These are phyloP conservation scores for Sitophilus oryzae DNA, from an alignment of 1,140 invertebrate genomes.

Conservation along the genomic window DNA sequence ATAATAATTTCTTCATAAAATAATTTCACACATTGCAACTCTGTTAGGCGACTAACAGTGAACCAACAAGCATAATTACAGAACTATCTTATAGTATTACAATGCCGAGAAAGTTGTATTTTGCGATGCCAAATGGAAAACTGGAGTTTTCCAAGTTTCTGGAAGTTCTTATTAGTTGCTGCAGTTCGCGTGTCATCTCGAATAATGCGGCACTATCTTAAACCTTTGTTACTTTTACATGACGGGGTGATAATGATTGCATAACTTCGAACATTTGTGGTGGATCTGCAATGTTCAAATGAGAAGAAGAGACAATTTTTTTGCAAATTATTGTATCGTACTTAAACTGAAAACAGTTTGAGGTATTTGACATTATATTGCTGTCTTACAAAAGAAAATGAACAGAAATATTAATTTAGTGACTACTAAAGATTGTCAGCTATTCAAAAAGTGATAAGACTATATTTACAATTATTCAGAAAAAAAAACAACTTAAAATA, in stretches of 20 bases:
- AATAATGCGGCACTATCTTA: neutral
- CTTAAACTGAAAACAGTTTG: no score
- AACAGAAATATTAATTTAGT: no score
- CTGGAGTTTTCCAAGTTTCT: neutral
- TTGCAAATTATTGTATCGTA: no score
- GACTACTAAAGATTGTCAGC: no score
- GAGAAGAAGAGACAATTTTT: no score
- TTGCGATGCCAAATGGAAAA: neutral
- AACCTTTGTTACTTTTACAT: neutral
- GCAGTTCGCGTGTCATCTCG: neutral
- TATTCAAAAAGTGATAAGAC: no score
- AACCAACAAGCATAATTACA: neutral
- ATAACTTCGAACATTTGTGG: no score
- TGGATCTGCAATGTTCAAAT: no score
- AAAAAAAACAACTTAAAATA: no score
- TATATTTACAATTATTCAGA: no score
- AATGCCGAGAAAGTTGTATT: neutral
- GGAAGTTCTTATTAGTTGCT: neutral
- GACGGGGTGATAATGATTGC: neutral
- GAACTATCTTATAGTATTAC: neutral
- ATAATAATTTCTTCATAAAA: neutral
- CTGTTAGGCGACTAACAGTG: neutral
- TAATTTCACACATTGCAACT: neutral
- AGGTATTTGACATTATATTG: no score
- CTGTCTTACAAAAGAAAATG: no score